Conservation (phyloP, 2,797 vertebrate genomes). For the Trichosurus vulpecula region DNA sequence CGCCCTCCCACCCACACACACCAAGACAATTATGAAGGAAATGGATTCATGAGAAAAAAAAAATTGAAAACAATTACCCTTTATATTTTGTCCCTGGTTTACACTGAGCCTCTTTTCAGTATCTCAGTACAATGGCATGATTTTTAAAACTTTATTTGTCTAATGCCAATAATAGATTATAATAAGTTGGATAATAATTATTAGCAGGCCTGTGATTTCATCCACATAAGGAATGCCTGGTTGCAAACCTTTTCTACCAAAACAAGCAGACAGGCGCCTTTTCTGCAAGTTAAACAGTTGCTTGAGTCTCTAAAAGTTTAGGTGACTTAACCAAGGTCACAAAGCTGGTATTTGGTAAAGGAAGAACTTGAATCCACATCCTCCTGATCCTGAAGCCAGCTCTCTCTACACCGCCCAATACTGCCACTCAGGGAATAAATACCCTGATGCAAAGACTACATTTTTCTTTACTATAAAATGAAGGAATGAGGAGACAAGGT, state of each 20-base stretch:
- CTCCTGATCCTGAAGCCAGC: neutral
- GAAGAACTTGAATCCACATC: neutral
- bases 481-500: neutral
- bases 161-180: neutral
- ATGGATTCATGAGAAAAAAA: neutral
- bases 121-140: neutral
- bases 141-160: neutral
- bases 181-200: neutral
- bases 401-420: neutral
- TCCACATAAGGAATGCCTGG: neutral
- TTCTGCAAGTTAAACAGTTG: neutral
- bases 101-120: neutral
- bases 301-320: neutral
- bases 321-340: neutral
- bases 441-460: neutral
- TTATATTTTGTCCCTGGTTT: neutral
- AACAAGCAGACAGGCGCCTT: neutral
- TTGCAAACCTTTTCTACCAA: neutral
- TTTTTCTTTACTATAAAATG: neutral
- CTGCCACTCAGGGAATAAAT: neutral
- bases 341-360: neutral
- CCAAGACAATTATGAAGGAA: slow-evolving; percentile 2
- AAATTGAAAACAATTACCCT: neutral
- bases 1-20: neutral
- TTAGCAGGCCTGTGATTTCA: neutral